phyloP scores from a whole-genome alignment of 2,797 vertebrate genomes.

The Myioborus miniatus region DNA sequence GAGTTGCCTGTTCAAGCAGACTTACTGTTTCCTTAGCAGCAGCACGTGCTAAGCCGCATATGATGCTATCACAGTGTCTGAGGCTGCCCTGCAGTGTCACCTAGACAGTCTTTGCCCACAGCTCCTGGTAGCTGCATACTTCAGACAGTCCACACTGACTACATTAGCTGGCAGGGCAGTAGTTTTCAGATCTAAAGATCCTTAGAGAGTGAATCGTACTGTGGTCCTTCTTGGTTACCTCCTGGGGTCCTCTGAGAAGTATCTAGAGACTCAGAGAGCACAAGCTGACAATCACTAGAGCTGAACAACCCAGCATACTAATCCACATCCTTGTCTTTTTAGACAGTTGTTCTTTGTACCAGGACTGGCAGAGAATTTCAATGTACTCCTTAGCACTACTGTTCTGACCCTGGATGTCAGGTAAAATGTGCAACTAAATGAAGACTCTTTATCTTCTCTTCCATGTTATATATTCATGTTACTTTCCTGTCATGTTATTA shows the following conservation, averaged over 20 bases:
- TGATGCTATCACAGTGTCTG: background rate
- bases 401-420: background rate
- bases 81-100: background rate
- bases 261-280: background rate
- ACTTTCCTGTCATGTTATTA: background rate
- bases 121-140: background rate
- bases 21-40: background rate
- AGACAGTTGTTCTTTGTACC: background rate
- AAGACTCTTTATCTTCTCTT: background rate
- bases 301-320: background rate
- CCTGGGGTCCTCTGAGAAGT: background rate
- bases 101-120: background rate
- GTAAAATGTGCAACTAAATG: background rate
- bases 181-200: background rate
- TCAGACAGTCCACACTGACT: background rate
- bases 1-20: background rate
- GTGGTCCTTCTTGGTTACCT: background rate
- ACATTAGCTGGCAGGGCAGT: background rate
- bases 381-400: background rate
- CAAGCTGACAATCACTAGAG: background rate
- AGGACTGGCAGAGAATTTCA: background rate
- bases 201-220: background rate
- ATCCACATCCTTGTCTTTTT: background rate
- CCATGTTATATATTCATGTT: rapidly evolving
- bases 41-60: rapidly evolving